These are phyloP conservation scores for Setophaga petechia DNA, from an alignment of 2,113 vertebrate species.

Conservation along the genomic window DNA sequence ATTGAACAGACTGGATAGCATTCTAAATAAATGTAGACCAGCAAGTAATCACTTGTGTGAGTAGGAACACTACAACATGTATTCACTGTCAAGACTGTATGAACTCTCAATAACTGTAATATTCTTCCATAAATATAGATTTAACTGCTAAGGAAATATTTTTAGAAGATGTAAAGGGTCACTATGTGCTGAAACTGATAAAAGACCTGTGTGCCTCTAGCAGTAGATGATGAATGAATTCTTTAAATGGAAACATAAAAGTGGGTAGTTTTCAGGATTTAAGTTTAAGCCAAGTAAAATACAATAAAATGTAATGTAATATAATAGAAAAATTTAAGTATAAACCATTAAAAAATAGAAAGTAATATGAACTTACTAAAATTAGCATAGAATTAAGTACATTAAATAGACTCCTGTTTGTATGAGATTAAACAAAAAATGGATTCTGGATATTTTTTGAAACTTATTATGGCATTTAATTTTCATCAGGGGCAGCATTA, in stretches of 20 bases:
- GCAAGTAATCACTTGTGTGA: not conserved
- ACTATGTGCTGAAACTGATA: too few relatives aligned
- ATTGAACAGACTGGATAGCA: not conserved
- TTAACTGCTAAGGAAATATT: not conserved
- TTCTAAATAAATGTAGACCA: not conserved
- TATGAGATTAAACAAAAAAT: not conserved
- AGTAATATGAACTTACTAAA: not conserved
- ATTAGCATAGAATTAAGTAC: not conserved
- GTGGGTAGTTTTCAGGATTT: not conserved
- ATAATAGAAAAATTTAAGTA: not conserved
- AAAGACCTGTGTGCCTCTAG: not conserved
- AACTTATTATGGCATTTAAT: not conserved
- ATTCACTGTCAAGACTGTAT: not conserved
- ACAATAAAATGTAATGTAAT: too few relatives aligned
- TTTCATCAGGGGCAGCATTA: not conserved
- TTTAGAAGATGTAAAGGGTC: not conserved
- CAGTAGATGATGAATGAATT: not conserved
- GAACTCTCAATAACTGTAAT: not conserved
- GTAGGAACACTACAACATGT: not conserved
- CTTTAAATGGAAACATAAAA: not conserved
- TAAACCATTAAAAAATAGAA: not conserved
- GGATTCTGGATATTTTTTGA: not conserved
- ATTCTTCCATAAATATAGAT: not conserved
- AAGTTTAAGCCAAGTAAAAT: not conserved
- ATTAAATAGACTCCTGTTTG: not conserved